Base-by-base conservation (phyloP, 2,888 invertebrate species). In the Lymantria dispar region DNA sequence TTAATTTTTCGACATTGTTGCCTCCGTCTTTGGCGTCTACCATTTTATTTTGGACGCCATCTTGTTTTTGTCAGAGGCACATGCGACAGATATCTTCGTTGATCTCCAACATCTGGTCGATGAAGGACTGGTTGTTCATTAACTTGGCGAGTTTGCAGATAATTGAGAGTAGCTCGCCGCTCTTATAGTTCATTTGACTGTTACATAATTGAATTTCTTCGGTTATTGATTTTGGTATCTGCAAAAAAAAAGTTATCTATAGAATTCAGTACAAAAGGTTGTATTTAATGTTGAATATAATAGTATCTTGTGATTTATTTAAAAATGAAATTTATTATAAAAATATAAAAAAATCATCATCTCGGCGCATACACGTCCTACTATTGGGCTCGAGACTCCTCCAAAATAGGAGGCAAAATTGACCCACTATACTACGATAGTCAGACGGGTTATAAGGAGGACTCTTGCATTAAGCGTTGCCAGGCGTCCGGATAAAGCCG, bases 41-140 rank as follows among this genome's bases (percentile, higher is more conserved):
- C 72, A 74, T 79, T 56, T 77, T 76, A 72, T 68, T 48, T n/a
- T 55, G 60, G 64, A 56, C 68, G 72, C 76, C 77, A 73, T 77
- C 52, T 72, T 68, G 66, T 49, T 61, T 55, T 59, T 75, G 78
- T 85, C 78, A 90, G 80, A 95, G 94, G 59, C 96, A 95, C 86
- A 96, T 92, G 70, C 93, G 93, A 81, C 95, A 95, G 78, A 97
- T 96, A 75, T 95, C 94, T 60, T 95, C 93, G 86, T 98, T 97
- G 74, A 97, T 96, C 66, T 94, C 93, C 62, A 96, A 88, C 73
- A 96, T 91, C 83, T 97, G 96, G 45, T 92, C 92, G 68, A 96
- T 92, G 80, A 96, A 98, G 54, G 92, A 87, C 64, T 94, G 92
- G 82, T 97, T 95, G 45, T 92, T 85, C 74, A 96, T 92, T 47